Base-by-base conservation (phyloP, 2,797 vertebrate species). In the Paguma larvata region DNA sequence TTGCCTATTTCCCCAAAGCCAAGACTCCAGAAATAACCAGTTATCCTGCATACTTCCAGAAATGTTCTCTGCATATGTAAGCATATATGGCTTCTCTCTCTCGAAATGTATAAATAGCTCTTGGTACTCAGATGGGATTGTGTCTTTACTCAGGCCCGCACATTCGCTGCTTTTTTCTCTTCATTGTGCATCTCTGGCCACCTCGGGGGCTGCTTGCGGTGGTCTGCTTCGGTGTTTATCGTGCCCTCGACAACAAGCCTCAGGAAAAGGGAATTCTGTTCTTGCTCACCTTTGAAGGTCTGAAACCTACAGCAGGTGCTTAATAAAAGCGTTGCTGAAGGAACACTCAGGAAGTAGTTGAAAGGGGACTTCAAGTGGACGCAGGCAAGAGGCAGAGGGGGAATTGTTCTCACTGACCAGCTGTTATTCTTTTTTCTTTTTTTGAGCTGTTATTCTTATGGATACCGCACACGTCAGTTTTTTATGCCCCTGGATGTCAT, bases 11-110 rank as follows among this genome's bases (percentile, higher is more conserved):
- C 34, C 75, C 53, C 84, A 96, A 83, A 93, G 48, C 56, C 75
- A 84, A 79, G 32, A 48, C 75, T 84, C 85, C 53, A 86, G 56
- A 97, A 79, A 92, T 56, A 87, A 65, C 82, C 68, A 67, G 62
- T 62, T 56, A 92, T 23, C 34, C 18, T 38, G 19, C 38, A 34
- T 30, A 13, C 34, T 84, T 97, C 93, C 85, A 72, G 80, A 94
- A 96, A 89, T 16, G 5, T 63, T 87, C 70, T 38, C 41, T 75
- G 63, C 34, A 38, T 83, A 51, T 75, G 34, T 23, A 67, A 82
- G 34, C 25, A 27, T 72, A 32, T 65, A 30, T 63, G 15, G 44
- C 89, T 80, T 68, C 2, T 70, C 9, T 85, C 27, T 38, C 19
- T 53, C 15, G n/a, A 7, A 77, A 9, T 16, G 12, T 46, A 87